A percentile compares a stretch with the other conserved stretches of the same genome.
Conservation (phyloP, 1,140 invertebrate genomes). For the Bombus affinis region DNA sequence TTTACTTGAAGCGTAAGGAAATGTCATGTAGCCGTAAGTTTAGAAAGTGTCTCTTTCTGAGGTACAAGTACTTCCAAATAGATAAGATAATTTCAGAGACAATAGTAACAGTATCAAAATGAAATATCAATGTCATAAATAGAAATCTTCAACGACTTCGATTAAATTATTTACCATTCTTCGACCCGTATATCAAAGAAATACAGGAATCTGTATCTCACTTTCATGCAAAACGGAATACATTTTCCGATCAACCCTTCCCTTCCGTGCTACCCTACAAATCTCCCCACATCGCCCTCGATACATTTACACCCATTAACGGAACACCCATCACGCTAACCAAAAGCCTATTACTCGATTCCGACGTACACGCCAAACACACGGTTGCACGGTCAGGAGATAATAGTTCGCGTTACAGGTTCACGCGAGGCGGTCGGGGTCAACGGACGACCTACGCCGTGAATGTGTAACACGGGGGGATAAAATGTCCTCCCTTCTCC, state of each 20-base stretch:
- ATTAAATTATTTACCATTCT: background rate
- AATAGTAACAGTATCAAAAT: background rate
- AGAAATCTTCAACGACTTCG: background rate
- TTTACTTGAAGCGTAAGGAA: background rate
- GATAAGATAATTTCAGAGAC: background rate
- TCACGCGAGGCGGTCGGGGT: slow-evolving; percentile 63
- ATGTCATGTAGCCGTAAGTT: background rate
- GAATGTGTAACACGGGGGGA: slow-evolving; percentile 56
- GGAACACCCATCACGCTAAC: background rate
- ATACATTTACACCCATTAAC: background rate
- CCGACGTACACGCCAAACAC: background rate
- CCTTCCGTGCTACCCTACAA: background rate
- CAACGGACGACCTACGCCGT: slow-evolving; percentile 69
- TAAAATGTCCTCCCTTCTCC: slow-evolving; percentile 20
- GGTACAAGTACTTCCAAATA: background rate
- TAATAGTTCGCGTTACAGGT: slow-evolving; percentile 64
- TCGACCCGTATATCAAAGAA: background rate
- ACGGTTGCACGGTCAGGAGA: slow-evolving; percentile 58
- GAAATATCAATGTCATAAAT: background rate
- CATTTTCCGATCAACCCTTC: background rate
- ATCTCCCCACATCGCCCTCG: background rate
- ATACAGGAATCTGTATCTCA: background rate
- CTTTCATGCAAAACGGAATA: background rate
- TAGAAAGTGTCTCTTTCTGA: background rate
- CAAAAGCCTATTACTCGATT: slow-evolving; percentile 7